These are phyloP conservation scores for Hylaea fasciaria DNA, from an alignment of 2,888 invertebrate species.

Conservation along the genomic window DNA sequence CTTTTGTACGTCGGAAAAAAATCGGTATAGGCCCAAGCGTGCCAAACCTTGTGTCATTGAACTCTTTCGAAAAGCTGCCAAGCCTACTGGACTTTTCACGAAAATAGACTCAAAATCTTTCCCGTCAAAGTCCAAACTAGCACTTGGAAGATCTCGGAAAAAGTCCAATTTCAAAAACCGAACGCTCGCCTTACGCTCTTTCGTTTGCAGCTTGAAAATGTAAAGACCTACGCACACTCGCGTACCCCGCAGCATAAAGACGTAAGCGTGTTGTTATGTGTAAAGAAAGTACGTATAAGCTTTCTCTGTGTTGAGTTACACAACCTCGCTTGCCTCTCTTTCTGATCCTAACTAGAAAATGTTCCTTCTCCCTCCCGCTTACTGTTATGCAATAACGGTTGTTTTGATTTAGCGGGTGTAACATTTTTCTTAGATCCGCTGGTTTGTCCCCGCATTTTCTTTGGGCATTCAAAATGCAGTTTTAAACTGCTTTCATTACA, in stretches of 20 bases:
- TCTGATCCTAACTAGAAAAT: conserved; percentile 53
- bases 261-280: conserved; percentile 39
- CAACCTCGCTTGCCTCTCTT: conserved; percentile 69
- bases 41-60: conserved; percentile 82
- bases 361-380: conserved; percentile 60
- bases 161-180: conserved; percentile 70
- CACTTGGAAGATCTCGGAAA: conserved; percentile 50
- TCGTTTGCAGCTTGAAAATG: conserved; percentile 69
- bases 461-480: conserved; percentile 24
- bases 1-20: conserved; percentile 75
- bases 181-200: conserved; percentile 69
- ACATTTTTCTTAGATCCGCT: conserved; percentile 79
- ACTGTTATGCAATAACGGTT: conserved; percentile 84
- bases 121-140: conserved; percentile 55
- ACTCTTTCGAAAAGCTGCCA: conserved; percentile 74
- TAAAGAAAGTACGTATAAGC: conserved; percentile 80
- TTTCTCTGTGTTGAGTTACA: conserved; percentile 83
- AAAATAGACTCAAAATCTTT: conserved; percentile 59
- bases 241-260: conserved; percentile 51
- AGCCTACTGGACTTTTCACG: conserved; percentile 42
- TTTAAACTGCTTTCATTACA: conserved; percentile 13
- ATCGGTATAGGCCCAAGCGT: conserved; percentile 73
- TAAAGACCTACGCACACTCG: conserved; percentile 72
- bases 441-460: conserved; percentile 50
- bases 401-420: conserved; percentile 79